These are phyloP conservation scores for Rostratula benghalensis DNA, from an alignment of 2,113 vertebrate species.

Conservation along the genomic window DNA sequence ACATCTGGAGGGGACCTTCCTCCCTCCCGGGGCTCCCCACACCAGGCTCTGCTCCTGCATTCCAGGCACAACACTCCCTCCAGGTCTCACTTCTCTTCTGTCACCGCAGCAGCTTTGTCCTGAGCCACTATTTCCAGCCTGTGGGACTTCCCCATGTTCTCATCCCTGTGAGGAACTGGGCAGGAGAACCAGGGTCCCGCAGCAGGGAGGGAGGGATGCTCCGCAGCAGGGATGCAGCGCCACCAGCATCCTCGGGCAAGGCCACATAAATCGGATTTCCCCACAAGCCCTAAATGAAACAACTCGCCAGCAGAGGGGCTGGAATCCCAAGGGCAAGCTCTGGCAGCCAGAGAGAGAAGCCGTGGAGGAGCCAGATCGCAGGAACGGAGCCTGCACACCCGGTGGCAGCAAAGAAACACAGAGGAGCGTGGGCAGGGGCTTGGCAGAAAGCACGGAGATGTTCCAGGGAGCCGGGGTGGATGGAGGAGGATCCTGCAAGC, in stretches of 20 bases:
- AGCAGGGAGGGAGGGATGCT: neutral
- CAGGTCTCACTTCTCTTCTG: neutral
- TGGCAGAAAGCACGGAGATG: neutral
- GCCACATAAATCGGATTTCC: accelerated
- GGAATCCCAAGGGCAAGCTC: accelerated
- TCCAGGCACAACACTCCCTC: neutral
- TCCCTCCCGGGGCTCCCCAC: neutral
- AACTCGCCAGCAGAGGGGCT: accelerated
- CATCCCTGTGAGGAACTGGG: neutral
- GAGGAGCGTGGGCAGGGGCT: neutral
- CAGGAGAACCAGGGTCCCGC: accelerated
- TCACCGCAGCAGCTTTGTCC: neutral
- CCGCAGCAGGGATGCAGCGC: neutral
- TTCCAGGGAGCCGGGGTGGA: neutral
- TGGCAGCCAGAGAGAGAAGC: neutral
- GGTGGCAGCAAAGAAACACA: conserved; percentile 58
- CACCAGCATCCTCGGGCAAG: accelerated
- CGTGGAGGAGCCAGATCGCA: neutral
- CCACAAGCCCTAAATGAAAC: accelerated
- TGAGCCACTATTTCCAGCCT: neutral
- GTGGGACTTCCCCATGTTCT: accelerated
- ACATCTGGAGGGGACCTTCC: conserved; percentile 74
- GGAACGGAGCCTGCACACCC: conserved; percentile 40
- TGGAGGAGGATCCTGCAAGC: neutral
- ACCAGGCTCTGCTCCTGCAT: neutral